Conservation (phyloP, 1,140 invertebrate genomes). For the Manduca sexta region DNA sequence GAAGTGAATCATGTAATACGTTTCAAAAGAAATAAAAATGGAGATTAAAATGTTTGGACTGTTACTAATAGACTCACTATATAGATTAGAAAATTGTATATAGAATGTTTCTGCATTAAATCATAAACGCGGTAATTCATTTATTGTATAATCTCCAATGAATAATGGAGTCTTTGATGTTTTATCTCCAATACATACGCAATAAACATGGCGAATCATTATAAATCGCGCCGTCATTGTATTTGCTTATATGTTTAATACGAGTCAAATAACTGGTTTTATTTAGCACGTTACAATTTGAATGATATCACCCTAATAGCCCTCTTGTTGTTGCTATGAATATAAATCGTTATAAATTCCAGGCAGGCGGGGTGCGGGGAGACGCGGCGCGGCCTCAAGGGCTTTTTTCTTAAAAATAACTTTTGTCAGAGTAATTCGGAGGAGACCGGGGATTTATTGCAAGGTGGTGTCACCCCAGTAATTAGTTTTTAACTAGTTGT, state of each 20-base stretch:
- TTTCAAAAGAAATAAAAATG: too few relatives aligned
- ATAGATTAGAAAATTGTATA: too few relatives aligned
- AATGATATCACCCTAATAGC: slow-evolving; percentile 62
- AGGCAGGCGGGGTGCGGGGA: slow-evolving; percentile 32
- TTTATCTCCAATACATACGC: too few relatives aligned
- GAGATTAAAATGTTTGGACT: too few relatives aligned
- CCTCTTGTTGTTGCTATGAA: slow-evolving; percentile 72
- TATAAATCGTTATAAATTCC: slow-evolving; percentile 75
- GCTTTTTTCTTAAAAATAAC: slow-evolving; percentile 73
- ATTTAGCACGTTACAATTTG: slow-evolving; percentile 61
- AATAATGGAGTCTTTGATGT: too few relatives aligned
- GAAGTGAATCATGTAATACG: too few relatives aligned
- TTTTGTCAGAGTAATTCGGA: slow-evolving; percentile 69
- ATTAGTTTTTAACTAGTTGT: slow-evolving; percentile 73
- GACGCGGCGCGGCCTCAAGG: slow-evolving; percentile 52
- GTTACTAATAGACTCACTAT: too few relatives aligned
- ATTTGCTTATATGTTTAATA: slow-evolving; percentile 1
- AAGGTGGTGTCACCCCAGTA: slow-evolving; percentile 70
- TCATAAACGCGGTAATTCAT: too few relatives aligned
- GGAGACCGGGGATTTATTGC: slow-evolving; percentile 63
- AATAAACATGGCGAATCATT: background rate
- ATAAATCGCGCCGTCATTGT: background rate
- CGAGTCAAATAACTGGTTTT: slow-evolving; percentile 37
- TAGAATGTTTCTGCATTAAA: too few relatives aligned
- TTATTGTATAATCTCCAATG: too few relatives aligned